Percentiles rank a stretch among this genome's conserved stretches.
Conservation (phyloP, 1,140 invertebrate species). For the Drosophila tsacasi region DNA sequence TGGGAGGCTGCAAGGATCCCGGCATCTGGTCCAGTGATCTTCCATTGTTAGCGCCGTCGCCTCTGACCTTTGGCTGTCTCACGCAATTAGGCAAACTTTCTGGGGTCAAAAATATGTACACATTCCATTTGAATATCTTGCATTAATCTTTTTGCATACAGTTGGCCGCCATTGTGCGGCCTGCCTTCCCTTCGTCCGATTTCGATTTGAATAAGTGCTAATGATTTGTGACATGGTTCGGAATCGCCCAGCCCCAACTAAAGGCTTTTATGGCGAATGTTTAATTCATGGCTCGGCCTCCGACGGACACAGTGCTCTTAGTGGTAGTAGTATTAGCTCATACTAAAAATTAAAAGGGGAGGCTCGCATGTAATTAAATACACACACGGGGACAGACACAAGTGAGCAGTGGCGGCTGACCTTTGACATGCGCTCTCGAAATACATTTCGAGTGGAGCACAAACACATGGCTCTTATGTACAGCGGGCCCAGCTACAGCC, state of each 20-base stretch:
- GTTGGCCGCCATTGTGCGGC: constrained; percentile 25
- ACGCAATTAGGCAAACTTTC: constrained; percentile 75
- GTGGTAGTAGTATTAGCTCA: constrained; percentile 55
- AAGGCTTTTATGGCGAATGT: constrained; percentile 75
- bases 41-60: constrained; percentile 42
- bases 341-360: constrained; percentile 73
- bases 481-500: not conserved
- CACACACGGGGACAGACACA: constrained; percentile 27
- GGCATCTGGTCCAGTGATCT: constrained; percentile 53
- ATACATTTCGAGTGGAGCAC: constrained; percentile 77
- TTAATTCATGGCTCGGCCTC: constrained; percentile 65
- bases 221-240: constrained; percentile 78
- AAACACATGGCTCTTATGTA: constrained; percentile 37
- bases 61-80: constrained; percentile 63
- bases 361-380: constrained; percentile 73
- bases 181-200: constrained; percentile 13
- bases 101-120: constrained; percentile 62
- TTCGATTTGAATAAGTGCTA: constrained; percentile 81
- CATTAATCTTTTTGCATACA: constrained; percentile 49
- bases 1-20: constrained; percentile 33
- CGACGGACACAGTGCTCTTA: constrained; percentile 31
- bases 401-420: constrained; percentile 54
- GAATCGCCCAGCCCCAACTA: constrained; percentile 9
- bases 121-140: constrained; percentile 66
- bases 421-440: constrained; percentile 82